Conservation (phyloP, 2,113 vertebrate species). For the Helogale parvula region DNA sequence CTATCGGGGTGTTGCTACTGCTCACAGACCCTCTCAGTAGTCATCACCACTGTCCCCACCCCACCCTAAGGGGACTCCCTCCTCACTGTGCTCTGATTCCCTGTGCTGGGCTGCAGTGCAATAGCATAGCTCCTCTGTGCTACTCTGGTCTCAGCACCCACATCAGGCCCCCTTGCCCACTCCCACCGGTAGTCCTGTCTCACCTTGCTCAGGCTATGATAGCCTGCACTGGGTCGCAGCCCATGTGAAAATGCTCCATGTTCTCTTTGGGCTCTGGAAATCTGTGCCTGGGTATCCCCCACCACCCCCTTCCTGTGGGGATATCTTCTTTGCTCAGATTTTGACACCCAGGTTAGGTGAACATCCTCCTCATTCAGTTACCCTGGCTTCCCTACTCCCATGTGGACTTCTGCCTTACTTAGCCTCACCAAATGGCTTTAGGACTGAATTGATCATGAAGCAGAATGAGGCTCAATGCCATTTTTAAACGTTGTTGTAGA, state of each 20-base stretch:
- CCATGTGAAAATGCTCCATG: not conserved
- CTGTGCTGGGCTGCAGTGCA: not conserved
- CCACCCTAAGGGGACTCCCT: no score
- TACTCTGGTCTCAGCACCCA: not conserved
- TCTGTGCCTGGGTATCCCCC: not conserved
- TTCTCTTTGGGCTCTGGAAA: not conserved
- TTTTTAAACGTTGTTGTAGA: slow-evolving; percentile 24
- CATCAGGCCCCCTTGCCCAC: not conserved
- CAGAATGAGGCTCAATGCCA: not conserved
- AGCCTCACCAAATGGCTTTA: not conserved
- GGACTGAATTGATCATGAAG: not conserved
- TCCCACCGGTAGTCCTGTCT: not conserved
- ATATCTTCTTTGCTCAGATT: not conserved
- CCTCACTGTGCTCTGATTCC: not conserved
- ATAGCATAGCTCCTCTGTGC: not conserved
- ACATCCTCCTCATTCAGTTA: not conserved
- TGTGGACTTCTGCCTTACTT: not conserved
- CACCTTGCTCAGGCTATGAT: not conserved
- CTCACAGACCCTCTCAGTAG: not conserved
- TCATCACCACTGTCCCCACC: no score
- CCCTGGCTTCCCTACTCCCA: not conserved
- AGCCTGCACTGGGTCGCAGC: not conserved
- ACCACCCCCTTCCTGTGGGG: no score
- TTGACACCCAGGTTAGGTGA: not conserved
- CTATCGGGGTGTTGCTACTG: not conserved